Base-by-base conservation (phyloP, 2,888 invertebrate genomes). In the Elysia crispata region DNA sequence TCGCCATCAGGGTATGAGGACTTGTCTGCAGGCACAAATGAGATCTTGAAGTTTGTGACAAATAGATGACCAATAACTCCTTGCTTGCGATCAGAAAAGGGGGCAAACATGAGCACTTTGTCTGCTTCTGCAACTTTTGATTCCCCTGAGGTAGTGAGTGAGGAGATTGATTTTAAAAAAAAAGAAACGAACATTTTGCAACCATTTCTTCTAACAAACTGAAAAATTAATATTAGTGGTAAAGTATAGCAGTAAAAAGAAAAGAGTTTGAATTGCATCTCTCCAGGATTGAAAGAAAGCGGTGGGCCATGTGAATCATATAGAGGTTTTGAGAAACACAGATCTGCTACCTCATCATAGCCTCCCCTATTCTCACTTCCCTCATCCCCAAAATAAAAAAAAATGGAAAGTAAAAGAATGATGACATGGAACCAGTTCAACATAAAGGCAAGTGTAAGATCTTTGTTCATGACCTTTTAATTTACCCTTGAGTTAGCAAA, bases 11-110 rank as follows among this genome's bases (percentile, higher is more conserved):
- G 87, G 83, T 89, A 89, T 25, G 88, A 87, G 18, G 90, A 90
- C 79, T 87, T 86, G 79, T 94, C 94, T 33, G 95, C 94, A 30
- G 96, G 96, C 78, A 97, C 95, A 93, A 98, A 98, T 41, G 96
- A 95, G 49, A 98, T 93, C 92, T 97, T 96, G 92, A 97, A 98
- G 93, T 97, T 98, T 81, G 98, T 98, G 82, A 98, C 95, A 90
- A 96, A 96, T 81, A 98, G 93, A 41, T 95, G 94, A 0, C 98
- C 98, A 82, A 95, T 95, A 81, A 95, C 94, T 77, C 96, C 96
- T 87, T 95, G 94, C 89, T 96, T 96, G 82, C 95, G 94, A 86
- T 96, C 95, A 88, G 95, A 95, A 84, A 96, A 94, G 20, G 97
- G 96, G 76, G 95, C 94, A 92, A 95, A 96, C 94, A 97, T 94